A percentile compares a stretch with the other conserved stretches of the same genome.
These are phyloP conservation scores for Philhelius pedissequus DNA, from an alignment of 2,888 invertebrate species.

Conservation along the genomic window DNA sequence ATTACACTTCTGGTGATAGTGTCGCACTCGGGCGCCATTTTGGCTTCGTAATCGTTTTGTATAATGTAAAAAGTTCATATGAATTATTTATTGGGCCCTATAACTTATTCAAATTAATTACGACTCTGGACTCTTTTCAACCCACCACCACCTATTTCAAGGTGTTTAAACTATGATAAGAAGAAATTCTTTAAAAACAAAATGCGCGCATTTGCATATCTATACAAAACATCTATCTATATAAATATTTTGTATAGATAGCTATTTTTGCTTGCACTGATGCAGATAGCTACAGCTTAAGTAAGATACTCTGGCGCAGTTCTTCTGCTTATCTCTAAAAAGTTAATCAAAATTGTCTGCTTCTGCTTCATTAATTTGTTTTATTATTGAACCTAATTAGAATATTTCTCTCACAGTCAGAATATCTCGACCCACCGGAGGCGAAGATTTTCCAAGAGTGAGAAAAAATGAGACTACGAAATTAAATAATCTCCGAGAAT, in stretches of 20 bases:
- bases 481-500: neutral
- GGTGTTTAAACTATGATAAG: constrained; percentile 54
- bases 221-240: neutral
- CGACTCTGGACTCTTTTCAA: neutral
- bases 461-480: neutral
- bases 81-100: no score
- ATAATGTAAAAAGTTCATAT: no score
- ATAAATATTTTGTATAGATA: neutral
- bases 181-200: neutral
- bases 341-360: constrained; percentile 43
- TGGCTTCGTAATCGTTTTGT: no score
- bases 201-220: constrained; percentile 6
- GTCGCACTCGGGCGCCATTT: no score
- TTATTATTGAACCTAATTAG: constrained; percentile 34
- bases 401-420: constrained; percentile 29
- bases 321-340: constrained; percentile 21
- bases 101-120: no score
- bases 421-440: no score
- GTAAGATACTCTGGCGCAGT: neutral
- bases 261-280: constrained; percentile 18
- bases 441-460: neutral
- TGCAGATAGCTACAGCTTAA: neutral
- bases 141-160: neutral
- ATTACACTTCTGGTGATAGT: no score
- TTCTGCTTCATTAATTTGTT: constrained; percentile 42